These are phyloP conservation scores for Umimayanthus kanabou DNA, from an alignment of 92 coral and sea anemone species.

Conservation along the genomic window DNA sequence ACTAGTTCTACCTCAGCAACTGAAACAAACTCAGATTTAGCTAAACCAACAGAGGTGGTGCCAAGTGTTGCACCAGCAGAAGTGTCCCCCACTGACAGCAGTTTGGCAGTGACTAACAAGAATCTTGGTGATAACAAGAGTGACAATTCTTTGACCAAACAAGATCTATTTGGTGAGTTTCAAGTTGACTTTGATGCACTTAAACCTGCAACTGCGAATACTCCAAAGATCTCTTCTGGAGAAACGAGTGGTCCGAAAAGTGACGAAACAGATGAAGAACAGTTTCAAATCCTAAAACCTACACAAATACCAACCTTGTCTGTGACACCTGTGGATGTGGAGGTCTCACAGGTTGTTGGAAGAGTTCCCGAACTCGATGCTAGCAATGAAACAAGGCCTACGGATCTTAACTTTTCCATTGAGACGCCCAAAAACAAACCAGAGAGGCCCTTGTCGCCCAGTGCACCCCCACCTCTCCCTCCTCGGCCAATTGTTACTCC, in stretches of 20 bases:
- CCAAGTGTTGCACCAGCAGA: neutral
- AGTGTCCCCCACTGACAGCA: neutral
- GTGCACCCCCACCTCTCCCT: slow-evolving; percentile 94
- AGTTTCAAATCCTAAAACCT: neutral
- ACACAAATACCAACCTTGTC: neutral
- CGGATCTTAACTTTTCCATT: slow-evolving; percentile 41
- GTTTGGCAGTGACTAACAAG: neutral
- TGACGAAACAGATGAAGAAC: slow-evolving; percentile 8
- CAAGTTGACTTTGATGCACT: slow-evolving; percentile 30
- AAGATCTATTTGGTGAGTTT: slow-evolving; percentile 47
- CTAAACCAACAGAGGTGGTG: neutral
- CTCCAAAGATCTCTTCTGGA: neutral
- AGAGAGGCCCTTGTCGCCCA: slow-evolving; percentile 66
- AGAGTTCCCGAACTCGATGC: slow-evolving; percentile 5
- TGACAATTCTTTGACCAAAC: neutral
- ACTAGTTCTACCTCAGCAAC: neutral
- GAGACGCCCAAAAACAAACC: slow-evolving; percentile 36
- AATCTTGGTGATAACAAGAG: slow-evolving; percentile 12
- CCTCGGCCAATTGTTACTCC: slow-evolving; percentile 80
- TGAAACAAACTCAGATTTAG: neutral
- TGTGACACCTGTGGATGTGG: neutral
- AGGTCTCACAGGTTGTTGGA: neutral
- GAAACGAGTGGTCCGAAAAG: neutral
- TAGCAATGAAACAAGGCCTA: slow-evolving; percentile 29
- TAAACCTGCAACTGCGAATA: neutral